Evolutionary conservation across 1,140 invertebrate species (phyloP), one percentile per base, ranked within the genome.

Genomic region (Hypothenemus hampei): DNA sequence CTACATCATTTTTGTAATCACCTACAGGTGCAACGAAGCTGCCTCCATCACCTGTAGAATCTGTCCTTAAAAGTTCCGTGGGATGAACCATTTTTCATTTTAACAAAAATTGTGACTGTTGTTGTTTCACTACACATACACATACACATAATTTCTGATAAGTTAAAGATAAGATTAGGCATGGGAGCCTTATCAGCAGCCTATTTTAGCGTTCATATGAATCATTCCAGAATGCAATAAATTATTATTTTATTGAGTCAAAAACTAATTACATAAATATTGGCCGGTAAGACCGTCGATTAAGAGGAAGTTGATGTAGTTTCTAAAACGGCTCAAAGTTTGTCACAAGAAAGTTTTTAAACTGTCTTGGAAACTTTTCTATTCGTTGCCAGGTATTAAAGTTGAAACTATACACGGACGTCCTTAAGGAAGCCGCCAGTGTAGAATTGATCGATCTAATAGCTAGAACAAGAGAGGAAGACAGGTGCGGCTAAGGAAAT

Each of bases 1-100:
- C 81, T n/a, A 82, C 70, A 51, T 74, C 74, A 63, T 79, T 74
- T 53, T 60, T 60, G 23, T 3, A 70, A 67, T 65, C 75, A 68
- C 4, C 70, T 66, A 49, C 40, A 7, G 58, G 58, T 20, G 58
- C 52, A 15, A 40, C 33, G 52, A 60, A 60, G 64, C n/a, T 67
- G 61, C 48, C 70, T 41, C 70, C 65, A 54, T 71, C 72, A 23
- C 62, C 65, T 50, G 75, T 72, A 4, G 72, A 71, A 48, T 68
- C 43, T 23, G 61, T 57, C 44, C 67, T 54, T 33, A 69, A 45
- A 35, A 69, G 53, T 48, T 64, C 59, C 18, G 46, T 60, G 11
- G 64, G 67, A 63, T 69, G 67, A n/a, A 68, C 58, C 67, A 69
- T 69, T 52, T 46, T 46, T 54, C 44, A 53, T 44, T 53, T 54